A percentile compares a stretch with the other conserved stretches of the same genome.
These are phyloP conservation scores for Dasypolia templi DNA, from an alignment of 2,888 invertebrate genomes.

Conservation along the genomic window DNA sequence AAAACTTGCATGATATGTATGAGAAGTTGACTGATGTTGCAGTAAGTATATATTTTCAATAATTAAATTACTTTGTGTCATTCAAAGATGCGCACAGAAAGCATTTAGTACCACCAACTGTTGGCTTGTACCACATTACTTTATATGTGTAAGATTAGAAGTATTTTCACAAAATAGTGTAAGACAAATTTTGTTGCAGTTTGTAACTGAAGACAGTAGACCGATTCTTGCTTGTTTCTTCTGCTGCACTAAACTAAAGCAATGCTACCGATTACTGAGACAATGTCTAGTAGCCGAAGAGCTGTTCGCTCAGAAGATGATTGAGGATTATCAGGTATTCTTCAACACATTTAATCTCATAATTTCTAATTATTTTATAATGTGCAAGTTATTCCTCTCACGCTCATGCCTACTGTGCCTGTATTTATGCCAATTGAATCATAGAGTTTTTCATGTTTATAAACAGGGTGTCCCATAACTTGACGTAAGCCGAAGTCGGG, in stretches of 20 bases:
- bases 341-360: not conserved
- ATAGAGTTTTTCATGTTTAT: no score
- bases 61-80: no score
- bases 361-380: not conserved
- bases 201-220: no score
- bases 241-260: not conserved
- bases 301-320: not conserved
- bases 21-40: not conserved
- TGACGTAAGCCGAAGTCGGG: no score
- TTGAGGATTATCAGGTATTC: not conserved
- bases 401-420: no score
- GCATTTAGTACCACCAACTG: not conserved
- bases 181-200: not conserved
- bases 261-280: slow-evolving; percentile 1
- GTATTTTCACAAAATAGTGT: not conserved
- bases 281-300: not conserved
- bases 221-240: slow-evolving; percentile 3
- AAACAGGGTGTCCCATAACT: no score
- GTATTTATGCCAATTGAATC: no score
- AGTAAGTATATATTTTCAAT: no score
- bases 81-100: not conserved
- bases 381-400: no score
- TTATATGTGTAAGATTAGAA: no score
- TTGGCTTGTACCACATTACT: no score
- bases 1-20: not conserved